phyloP scores from a whole-genome alignment of 1,140 invertebrate species.

The Scaptomyza pallida region DNA sequence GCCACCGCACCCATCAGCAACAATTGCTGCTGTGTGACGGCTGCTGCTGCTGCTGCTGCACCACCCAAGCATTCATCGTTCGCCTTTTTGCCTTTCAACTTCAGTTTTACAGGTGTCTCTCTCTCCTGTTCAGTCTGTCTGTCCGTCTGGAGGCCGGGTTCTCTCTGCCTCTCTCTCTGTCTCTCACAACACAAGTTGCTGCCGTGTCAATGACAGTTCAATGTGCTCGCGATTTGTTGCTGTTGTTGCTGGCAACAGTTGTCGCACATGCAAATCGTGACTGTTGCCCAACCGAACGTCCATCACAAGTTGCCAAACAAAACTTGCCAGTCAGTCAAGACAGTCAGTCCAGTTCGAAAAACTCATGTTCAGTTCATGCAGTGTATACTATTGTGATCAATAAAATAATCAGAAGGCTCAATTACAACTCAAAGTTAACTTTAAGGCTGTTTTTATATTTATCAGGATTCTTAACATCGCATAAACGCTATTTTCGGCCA shows the following conservation, averaged over 20 bases:
- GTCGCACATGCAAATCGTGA: conserved; percentile 83
- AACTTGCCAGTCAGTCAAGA: conserved; percentile 55
- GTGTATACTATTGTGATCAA: not conserved
- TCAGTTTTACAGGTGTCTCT: conserved; percentile 68
- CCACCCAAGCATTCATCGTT: conserved; percentile 51
- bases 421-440: too few relatives aligned
- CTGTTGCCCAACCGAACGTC: conserved; percentile 65
- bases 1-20: conserved; percentile 62
- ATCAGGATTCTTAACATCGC: not conserved
- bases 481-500: conserved; percentile 5
- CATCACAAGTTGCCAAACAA: conserved; percentile 79
- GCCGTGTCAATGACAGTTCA: conserved; percentile 83
- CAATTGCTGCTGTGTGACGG: conserved; percentile 37
- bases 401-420: too few relatives aligned
- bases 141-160: conserved; percentile 41
- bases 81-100: conserved; percentile 80
- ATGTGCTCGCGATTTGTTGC: conserved; percentile 70
- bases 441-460: too few relatives aligned
- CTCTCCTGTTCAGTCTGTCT: conserved; percentile 9
- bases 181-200: conserved; percentile 37
- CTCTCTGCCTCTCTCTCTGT: conserved; percentile 5
- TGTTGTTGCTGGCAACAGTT: conserved; percentile 68
- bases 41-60: too few relatives aligned
- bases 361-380: conserved; percentile 24
- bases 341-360: conserved; percentile 21